A percentile compares a stretch with the other conserved stretches of the same genome.
Conservation (phyloP, 2,113 vertebrate genomes). For the Agapornis roseicollis region DNA sequence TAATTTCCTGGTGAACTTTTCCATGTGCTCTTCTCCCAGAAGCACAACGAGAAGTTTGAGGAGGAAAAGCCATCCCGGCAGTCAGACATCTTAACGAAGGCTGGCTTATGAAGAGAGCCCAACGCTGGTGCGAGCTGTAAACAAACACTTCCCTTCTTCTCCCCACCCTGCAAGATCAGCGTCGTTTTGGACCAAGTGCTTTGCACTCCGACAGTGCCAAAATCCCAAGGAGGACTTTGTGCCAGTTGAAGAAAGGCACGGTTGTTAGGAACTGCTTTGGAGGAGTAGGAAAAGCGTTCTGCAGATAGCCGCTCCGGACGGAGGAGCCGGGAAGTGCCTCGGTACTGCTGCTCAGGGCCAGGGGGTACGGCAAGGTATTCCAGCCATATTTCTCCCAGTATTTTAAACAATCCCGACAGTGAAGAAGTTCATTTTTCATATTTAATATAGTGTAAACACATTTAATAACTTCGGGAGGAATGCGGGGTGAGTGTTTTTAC, state of each 20-base stretch:
- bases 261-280: conserved; percentile 21
- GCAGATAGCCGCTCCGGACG: not conserved
- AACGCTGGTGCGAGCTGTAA: not conserved
- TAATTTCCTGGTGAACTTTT: conserved; percentile 29
- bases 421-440: conserved; percentile 62
- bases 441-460: conserved; percentile 67
- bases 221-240: conserved; percentile 32
- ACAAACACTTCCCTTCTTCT: conserved; percentile 52
- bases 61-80: not conserved
- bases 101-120: not conserved
- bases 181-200: not conserved
- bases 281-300: not conserved
- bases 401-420: conserved; percentile 30
- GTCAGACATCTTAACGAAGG: not conserved
- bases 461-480: conserved; percentile 55
- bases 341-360: not conserved
- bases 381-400: not conserved
- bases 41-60: not conserved
- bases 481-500: conserved; percentile 23
- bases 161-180: not conserved
- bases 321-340: not conserved
- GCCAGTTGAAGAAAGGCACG: conserved; percentile 31
- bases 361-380: not conserved
- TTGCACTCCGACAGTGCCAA: not conserved
- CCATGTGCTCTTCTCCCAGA: not conserved